These are phyloP conservation scores for Gymnoscelis rufifasciata DNA, from an alignment of 2,888 invertebrate species.

Conservation along the genomic window DNA sequence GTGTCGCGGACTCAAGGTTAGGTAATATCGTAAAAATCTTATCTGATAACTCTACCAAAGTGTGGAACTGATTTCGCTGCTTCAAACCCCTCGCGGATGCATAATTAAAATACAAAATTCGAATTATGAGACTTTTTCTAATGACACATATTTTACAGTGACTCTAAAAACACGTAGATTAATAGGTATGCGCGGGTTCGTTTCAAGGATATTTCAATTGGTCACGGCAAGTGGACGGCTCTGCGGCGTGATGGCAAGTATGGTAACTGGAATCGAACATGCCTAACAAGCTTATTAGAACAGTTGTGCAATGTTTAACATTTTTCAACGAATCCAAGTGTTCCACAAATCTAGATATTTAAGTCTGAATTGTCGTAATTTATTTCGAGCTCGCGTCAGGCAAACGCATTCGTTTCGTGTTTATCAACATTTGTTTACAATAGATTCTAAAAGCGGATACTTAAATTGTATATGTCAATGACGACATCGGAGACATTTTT, in stretches of 20 bases:
- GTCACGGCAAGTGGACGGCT: slow-evolving; percentile 22
- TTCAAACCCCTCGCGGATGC: neutral
- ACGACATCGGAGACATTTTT: no score
- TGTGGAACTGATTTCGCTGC: neutral
- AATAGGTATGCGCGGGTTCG: slow-evolving; percentile 1
- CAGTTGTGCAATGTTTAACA: slow-evolving; percentile 18
- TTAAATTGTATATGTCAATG: no score
- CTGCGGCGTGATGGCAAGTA: slow-evolving; percentile 18
- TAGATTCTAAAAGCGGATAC: no score
- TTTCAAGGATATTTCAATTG: slow-evolving; percentile 31
- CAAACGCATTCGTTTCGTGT: neutral
- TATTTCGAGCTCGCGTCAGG: neutral
- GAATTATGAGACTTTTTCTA: no score
- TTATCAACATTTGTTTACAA: slow-evolving; percentile 1
- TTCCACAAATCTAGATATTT: neutral
- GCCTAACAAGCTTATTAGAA: slow-evolving; percentile 2
- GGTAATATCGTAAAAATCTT: slow-evolving; percentile 8
- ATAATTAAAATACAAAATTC: no score
- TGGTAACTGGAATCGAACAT: slow-evolving; percentile 11
- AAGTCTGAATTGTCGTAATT: neutral
- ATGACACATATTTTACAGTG: no score
- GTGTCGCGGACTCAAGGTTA: slow-evolving; percentile 20
- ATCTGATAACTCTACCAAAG: slow-evolving; percentile 2
- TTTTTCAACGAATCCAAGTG: slow-evolving; percentile 13
- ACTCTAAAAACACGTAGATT: neutral